A percentile compares a stretch with the other conserved stretches of the same genome.
Conservation (phyloP, 1,140 invertebrate species). For the Megalonaias nervosa region DNA sequence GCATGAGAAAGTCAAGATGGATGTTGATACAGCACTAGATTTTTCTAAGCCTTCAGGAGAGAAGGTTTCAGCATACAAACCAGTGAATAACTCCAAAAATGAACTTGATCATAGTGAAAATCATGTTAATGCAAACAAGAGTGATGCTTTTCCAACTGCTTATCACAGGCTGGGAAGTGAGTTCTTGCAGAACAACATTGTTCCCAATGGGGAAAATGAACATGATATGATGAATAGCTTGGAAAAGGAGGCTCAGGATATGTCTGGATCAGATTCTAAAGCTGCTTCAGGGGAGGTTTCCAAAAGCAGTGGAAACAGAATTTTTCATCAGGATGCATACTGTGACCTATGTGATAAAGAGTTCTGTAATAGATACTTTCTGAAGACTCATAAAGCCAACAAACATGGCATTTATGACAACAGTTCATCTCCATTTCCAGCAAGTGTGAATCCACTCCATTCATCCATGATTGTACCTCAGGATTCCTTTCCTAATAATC, state of each 20-base stretch:
- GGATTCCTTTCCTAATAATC: conserved; percentile 41
- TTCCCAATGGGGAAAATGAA: conserved; percentile 84
- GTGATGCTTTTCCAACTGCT: conserved; percentile 62
- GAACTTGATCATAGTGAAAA: conserved; percentile 26
- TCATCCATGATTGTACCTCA: conserved; percentile 43
- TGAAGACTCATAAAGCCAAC: conserved; percentile 99
- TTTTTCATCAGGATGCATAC: conserved; percentile 84
- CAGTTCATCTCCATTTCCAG: conserved; percentile 55
- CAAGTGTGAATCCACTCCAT: conserved; percentile 32
- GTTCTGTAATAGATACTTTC: conserved; percentile 74
- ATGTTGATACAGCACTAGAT: too few relatives aligned
- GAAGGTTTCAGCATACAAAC: background rate
- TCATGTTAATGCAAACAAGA: background rate
- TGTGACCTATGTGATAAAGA: conserved; percentile 80
- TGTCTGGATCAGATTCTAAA: conserved; percentile 26
- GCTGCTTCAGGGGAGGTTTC: too few relatives aligned
- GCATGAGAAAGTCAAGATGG: conserved; percentile 33
- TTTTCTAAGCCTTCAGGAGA: too few relatives aligned
- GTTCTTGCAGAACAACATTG: conserved; percentile 60
- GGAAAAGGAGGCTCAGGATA: conserved; percentile 34
- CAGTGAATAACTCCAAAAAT: conserved; percentile 11
- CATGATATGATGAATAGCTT: conserved; percentile 34
- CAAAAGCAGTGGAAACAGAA: conserved; percentile 11
- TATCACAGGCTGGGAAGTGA: conserved; percentile 68
- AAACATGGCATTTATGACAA: conserved; percentile 92